phyloP scores from a whole-genome alignment of 2,888 invertebrate species.

The Papilio elwesi region DNA sequence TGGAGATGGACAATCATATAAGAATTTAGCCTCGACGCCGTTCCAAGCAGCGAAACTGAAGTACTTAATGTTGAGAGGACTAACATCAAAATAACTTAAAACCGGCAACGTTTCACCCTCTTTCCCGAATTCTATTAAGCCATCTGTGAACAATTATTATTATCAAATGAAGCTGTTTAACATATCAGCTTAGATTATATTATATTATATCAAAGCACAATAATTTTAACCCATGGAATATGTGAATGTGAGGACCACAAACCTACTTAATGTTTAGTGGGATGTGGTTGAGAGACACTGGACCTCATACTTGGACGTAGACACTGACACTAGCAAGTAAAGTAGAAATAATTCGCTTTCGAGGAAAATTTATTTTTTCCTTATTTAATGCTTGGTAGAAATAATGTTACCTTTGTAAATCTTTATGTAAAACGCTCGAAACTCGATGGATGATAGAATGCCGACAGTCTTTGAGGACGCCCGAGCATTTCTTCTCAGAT shows the following conservation, averaged over 20 bases:
- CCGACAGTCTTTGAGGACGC: constrained; percentile 81
- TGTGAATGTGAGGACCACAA: too few relatives aligned
- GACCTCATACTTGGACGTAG: too few relatives aligned
- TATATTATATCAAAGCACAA: too few relatives aligned
- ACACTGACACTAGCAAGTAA: too few relatives aligned
- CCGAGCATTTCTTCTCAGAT: constrained; percentile 83
- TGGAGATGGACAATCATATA: constrained; percentile 85
- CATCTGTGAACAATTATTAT: constrained; percentile 73
- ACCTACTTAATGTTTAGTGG: too few relatives aligned
- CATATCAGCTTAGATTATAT: too few relatives aligned
- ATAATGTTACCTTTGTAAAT: constrained; percentile 77
- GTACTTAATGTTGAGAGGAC: constrained; percentile 85
- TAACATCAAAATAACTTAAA: constrained; percentile 84
- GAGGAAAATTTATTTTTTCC: too few relatives aligned
- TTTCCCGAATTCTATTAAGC: constrained; percentile 85
- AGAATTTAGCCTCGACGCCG: constrained; percentile 87
- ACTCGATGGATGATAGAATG: constrained; percentile 85
- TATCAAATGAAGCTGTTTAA: constrained; percentile 11
- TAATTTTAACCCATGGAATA: too few relatives aligned
- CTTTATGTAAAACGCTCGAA: constrained; percentile 87
- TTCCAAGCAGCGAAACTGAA: constrained; percentile 89
- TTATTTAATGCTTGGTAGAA: too few relatives aligned
- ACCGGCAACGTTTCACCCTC: constrained; percentile 85
- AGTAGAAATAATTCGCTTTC: too few relatives aligned
- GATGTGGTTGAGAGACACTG: too few relatives aligned